phyloP scores from a whole-genome alignment of 1,140 invertebrate genomes.

The Camponotus vicinus region DNA sequence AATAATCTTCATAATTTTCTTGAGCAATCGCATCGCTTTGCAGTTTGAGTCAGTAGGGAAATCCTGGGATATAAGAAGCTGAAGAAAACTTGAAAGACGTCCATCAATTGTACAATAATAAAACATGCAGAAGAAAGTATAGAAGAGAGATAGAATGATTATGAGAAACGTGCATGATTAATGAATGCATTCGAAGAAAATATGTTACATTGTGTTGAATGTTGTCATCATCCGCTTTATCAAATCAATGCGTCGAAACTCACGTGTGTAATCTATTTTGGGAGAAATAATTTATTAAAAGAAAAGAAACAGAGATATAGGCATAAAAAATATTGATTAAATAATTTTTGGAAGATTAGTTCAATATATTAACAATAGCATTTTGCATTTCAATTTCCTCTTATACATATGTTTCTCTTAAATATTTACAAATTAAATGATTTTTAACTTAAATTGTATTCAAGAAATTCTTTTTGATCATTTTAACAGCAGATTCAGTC shows the following conservation, averaged over 20 bases:
- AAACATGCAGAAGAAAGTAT: conserved; percentile 34
- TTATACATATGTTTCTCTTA: neutral
- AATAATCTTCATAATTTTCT: conserved; percentile 21
- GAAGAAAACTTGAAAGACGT: conserved; percentile 44
- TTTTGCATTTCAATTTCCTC: neutral
- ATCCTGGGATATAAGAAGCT: conserved; percentile 57
- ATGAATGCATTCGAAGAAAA: conserved; percentile 9
- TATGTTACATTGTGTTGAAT: neutral
- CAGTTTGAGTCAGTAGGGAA: conserved; percentile 69
- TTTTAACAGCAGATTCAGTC: neutral
- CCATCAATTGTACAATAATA: conserved; percentile 36
- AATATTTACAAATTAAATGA: neutral
- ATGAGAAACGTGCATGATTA: conserved; percentile 20
- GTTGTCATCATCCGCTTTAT: neutral
- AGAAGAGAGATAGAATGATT: neutral
- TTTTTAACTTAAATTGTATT: neutral
- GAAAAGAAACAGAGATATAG: neutral
- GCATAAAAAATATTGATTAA: neutral
- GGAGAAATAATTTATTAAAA: neutral
- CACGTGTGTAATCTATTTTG: neutral
- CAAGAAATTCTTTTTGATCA: neutral
- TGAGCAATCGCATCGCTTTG: conserved; percentile 47
- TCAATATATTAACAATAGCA: neutral
- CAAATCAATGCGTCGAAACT: neutral
- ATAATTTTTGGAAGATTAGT: neutral